These are phyloP conservation scores for Axis porcinus DNA, from an alignment of 2,113 vertebrate genomes.

Conservation along the genomic window DNA sequence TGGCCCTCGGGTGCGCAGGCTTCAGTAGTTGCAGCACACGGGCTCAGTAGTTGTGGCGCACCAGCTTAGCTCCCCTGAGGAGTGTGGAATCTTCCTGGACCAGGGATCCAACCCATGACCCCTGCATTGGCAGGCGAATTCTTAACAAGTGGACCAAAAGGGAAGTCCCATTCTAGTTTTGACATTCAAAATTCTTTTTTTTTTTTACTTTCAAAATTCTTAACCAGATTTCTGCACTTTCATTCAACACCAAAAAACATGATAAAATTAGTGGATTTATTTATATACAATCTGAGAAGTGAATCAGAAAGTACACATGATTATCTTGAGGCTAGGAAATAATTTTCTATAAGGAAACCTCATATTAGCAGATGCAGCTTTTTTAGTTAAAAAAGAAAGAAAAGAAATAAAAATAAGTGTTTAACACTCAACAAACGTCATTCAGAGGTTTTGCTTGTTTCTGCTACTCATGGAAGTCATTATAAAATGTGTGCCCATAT, in stretches of 20 bases:
- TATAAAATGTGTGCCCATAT: slow-evolving; percentile 82
- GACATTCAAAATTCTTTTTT: neutral
- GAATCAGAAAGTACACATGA: neutral
- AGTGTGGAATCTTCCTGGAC: too few species aligned
- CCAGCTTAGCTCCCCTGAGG: too few species aligned
- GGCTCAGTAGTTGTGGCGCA: too few species aligned
- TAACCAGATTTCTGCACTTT: neutral
- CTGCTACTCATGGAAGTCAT: neutral
- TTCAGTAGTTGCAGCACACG: too few species aligned
- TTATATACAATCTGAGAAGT: neutral
- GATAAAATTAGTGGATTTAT: neutral
- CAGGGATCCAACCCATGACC: too few species aligned
- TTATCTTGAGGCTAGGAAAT: slow-evolving; percentile 3
- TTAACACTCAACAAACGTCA: neutral
- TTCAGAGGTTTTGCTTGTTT: neutral
- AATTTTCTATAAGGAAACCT: neutral
- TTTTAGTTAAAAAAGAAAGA: slow-evolving; percentile 3
- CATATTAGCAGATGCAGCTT: slow-evolving; percentile 25
- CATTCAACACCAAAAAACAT: neutral
- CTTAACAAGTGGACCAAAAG: too few species aligned
- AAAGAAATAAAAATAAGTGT: neutral
- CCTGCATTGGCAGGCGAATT: too few species aligned
- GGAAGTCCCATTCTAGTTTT: neutral
- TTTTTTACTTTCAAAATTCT: slow-evolving; percentile 15
- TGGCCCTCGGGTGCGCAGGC: too few species aligned